Base-by-base conservation (phyloP, 2,113 vertebrate genomes). In the Scalopus aquaticus region DNA sequence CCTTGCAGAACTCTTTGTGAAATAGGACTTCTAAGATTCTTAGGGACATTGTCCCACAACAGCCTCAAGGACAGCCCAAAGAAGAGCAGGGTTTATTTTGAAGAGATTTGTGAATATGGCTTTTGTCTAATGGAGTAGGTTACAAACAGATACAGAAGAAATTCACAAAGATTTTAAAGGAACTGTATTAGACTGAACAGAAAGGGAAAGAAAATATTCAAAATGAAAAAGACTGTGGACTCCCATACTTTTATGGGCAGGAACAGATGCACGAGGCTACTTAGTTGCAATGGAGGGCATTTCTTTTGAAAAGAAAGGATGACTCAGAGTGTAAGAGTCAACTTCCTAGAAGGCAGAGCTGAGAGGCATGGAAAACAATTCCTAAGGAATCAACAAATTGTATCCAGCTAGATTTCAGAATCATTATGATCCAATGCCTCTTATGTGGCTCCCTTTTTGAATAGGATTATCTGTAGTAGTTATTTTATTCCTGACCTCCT, bases 61-160 rank as follows among this genome's bases (percentile, higher is more conserved):
- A 60, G 73, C 9, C 35, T 74, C 46, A 15, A 12, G 37, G 44
- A 42, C 9, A 69, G 17, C n/a, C 37, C 94, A n/a, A 74, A 73
- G 19, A 32, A 91, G 2, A 77, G 35, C 39, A 62, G 56, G 28
- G 49, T 9, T 95, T 79, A 74, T 84, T 88, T 51, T 79, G 80
- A 96, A 94, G 49, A 60, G 30, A 78, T 87, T 87, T 87, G 39
- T 46, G 44, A 81, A 6, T 44, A 67, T 35, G 60, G 26, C 30
- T 73, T 72, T 84, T 54, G 22, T 74, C 91, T 51, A 42, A 90
- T 62, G 11, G 9, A 49, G 15, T n/a, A 2, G 67, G 56, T 77
- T 92, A 79, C n/a, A 82, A 83, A 81, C 44, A 69, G 56, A 86
- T 49, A 72, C 19, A 73, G 60, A 76, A 82, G 76, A 96, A 64